These are phyloP conservation scores for Clunio marinus DNA, from an alignment of 2,888 invertebrate genomes.

Conservation along the genomic window DNA sequence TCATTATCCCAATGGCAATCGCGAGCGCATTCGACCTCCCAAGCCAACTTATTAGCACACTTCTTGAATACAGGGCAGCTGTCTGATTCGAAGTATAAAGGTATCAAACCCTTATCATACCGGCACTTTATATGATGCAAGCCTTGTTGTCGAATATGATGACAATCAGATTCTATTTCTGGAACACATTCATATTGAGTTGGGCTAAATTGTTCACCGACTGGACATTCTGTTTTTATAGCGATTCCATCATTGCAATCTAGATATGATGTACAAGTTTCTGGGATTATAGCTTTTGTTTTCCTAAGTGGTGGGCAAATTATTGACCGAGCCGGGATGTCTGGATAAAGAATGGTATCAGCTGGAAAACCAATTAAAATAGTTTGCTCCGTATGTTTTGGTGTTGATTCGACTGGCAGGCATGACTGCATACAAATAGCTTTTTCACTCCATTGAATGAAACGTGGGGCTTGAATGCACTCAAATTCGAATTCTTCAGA, in stretches of 20 bases:
- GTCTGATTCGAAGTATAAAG: not conserved
- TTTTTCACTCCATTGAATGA: not conserved
- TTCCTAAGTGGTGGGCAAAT: constrained; percentile 7
- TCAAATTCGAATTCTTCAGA: constrained; percentile 18
- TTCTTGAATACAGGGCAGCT: constrained; percentile 11
- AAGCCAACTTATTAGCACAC: constrained; percentile 20
- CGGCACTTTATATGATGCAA: constrained; percentile 22
- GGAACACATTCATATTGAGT: not conserved
- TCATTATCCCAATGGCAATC: constrained; percentile 15
- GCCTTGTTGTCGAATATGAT: not conserved
- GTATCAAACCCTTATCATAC: not conserved
- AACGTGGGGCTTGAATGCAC: constrained; percentile 13
- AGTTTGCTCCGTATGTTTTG: not conserved
- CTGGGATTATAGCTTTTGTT: not conserved
- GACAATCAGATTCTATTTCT: not conserved
- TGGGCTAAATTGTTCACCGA: constrained; percentile 2
- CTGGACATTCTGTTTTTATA: not conserved
- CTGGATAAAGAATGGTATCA: no score
- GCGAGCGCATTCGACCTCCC: constrained; percentile 9
- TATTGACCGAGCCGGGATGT: not conserved
- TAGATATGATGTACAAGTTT: constrained; percentile 7
- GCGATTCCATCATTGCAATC: constrained; percentile 32
- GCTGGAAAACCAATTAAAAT: no score
- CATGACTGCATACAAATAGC: constrained; percentile 8
- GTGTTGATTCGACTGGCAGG: not conserved